Conservation (phyloP, 2,888 invertebrate species). For the Ametastegia equiseti region DNA sequence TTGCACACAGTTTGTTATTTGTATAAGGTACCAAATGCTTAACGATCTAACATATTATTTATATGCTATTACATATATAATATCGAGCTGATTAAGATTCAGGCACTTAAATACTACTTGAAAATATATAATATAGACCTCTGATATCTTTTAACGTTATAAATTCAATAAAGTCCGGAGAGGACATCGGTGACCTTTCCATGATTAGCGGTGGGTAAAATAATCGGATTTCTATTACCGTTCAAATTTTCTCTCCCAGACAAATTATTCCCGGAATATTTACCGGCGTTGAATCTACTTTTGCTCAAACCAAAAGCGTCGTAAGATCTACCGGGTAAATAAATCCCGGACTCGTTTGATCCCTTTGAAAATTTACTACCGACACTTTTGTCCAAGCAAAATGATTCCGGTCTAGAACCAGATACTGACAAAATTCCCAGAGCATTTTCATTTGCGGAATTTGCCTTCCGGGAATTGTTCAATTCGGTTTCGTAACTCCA, state of each 20-base stretch:
- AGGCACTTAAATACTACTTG: no score
- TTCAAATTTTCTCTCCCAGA: slow-evolving; percentile 54
- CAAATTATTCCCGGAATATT: slow-evolving; percentile 69
- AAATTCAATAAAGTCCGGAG: slow-evolving; percentile 71
- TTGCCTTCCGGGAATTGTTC: slow-evolving; percentile 49
- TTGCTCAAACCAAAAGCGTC: slow-evolving; percentile 72
- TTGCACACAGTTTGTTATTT: slow-evolving; percentile 36
- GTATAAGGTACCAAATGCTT: slow-evolving; percentile 31
- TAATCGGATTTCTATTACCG: slow-evolving; percentile 62
- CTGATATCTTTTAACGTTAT: neutral
- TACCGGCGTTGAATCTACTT: slow-evolving; percentile 72
- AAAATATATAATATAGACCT: neutral
- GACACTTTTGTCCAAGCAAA: slow-evolving; percentile 56
- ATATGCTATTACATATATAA: neutral
- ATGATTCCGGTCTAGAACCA: slow-evolving; percentile 55
- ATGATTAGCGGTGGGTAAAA: slow-evolving; percentile 60
- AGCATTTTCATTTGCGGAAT: neutral
- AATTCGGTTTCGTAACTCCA: slow-evolving; percentile 63
- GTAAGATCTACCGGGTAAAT: slow-evolving; percentile 65
- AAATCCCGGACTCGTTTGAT: slow-evolving; percentile 66
- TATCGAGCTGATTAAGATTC: neutral
- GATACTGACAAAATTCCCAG: neutral
- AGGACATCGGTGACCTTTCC: slow-evolving; percentile 73
- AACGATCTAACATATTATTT: neutral
- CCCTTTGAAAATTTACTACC: slow-evolving; percentile 57